Base-by-base conservation (phyloP, 2,113 vertebrate genomes). In the Clarias batrachus region DNA sequence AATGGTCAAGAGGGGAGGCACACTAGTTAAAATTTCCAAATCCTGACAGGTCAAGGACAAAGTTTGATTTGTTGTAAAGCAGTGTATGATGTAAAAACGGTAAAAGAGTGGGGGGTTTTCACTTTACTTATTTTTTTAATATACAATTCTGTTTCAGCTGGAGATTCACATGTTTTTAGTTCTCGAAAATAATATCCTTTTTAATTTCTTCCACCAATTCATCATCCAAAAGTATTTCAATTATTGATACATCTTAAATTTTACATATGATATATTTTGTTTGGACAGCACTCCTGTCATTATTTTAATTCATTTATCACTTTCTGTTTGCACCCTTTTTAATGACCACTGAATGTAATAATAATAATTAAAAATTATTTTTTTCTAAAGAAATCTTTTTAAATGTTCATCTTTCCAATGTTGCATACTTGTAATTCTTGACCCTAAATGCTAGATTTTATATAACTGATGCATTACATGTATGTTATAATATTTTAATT, bases 381-480 rank as follows among this genome's bases (percentile, higher is more conserved):
- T 37, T 37, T 37, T 37, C 33, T 37, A 3, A 37, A 37, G 33
- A 0, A 37, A 37, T 37, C 33, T 37, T 37, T 70, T 70, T 70
- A 71, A 71, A 73, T 1, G 13, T 71, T 19, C 14, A 73, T 21
- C 37, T 48, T 41, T 48, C 37, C 19, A 48, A 52, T 0, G n/a
- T 52, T 76, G n/a, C 10, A 76, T 52, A 76, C 41, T n/a, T n/a
- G 10, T 4, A 76, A 11, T 25, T 76, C 41, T 76, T 37, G 16
- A 37, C 30, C 16, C 66, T 33, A 33, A 70, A 33, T 27, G 4
- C 66, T 3, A 73, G 19, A 9, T 37, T 71, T 17, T 12, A 9
- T 3, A 37, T 33, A 4, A 37, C 30, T 74, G 37, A 41, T 60
- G 27, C n/a, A 17, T 90, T 89, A 66, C n/a, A 14, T 66, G 27